Percentiles rank a stretch among this genome's conserved stretches.
phyloP scores from a whole-genome alignment of 2,797 vertebrate species.

The Dromococcyx pavoninus region DNA sequence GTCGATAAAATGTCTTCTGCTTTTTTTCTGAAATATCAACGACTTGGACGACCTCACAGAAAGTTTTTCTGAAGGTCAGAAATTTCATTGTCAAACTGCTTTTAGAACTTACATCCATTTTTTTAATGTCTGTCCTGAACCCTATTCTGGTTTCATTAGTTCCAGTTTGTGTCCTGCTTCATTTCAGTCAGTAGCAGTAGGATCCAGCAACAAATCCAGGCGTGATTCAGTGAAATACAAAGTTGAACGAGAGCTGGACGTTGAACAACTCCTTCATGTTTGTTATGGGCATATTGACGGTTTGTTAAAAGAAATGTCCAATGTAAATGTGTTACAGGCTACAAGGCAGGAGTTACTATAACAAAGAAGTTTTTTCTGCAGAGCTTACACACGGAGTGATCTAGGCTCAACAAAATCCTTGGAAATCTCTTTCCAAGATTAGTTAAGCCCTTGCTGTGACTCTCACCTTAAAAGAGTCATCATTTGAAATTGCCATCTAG shows the following conservation, averaged over 20 bases:
- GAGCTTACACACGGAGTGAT: background rate
- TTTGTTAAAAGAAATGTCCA: background rate
- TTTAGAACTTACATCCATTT: background rate
- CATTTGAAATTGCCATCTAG: background rate
- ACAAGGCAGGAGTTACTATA: background rate
- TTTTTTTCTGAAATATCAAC: background rate
- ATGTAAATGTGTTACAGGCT: background rate
- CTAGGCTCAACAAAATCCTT: background rate
- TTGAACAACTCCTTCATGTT: background rate
- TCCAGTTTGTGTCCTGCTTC: background rate
- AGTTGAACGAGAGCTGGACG: background rate
- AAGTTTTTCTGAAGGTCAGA: background rate
- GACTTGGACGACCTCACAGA: background rate
- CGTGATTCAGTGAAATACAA: background rate
- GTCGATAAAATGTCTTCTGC: background rate
- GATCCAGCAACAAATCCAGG: background rate
- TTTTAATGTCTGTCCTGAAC: background rate
- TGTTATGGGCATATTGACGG: background rate
- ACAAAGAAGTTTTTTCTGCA: fast-evolving
- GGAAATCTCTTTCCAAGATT: background rate
- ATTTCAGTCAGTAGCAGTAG: background rate
- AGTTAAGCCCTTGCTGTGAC: background rate
- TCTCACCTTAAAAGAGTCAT: background rate
- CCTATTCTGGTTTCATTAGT: background rate
- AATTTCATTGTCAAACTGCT: background rate